These are phyloP conservation scores for Formica exsecta DNA, from an alignment of 1,140 invertebrate genomes.

Conservation along the genomic window DNA sequence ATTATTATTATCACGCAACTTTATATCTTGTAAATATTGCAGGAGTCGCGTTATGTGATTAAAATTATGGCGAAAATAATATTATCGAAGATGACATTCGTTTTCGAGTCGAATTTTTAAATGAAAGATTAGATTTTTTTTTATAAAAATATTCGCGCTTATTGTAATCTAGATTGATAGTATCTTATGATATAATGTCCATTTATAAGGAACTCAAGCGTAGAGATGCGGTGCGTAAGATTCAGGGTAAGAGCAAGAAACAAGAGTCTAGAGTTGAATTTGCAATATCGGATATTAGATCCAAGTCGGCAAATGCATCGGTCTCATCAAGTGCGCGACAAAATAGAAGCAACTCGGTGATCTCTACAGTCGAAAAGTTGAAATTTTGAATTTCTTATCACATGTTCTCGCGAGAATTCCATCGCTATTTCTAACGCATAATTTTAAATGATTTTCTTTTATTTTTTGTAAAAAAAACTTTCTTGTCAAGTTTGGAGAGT, in stretches of 20 bases:
- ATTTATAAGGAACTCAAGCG: no score
- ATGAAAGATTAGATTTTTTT: not conserved
- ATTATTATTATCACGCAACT: slow-evolving; percentile 17
- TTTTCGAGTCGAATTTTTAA: not conserved
- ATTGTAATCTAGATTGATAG: no score
- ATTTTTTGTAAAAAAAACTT: not conserved
- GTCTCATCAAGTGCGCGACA: no score
- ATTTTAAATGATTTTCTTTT: not conserved
- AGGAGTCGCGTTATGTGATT: not conserved
- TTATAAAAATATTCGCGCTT: not conserved
- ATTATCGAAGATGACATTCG: slow-evolving; percentile 4
- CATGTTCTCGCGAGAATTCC: not conserved
- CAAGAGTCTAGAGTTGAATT: no score
- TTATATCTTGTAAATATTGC: not conserved
- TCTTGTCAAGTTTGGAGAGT: not conserved
- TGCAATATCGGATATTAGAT: no score
- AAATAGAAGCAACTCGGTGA: no score
- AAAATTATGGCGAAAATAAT: slow-evolving; percentile 29
- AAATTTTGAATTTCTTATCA: not conserved
- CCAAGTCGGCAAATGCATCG: no score
- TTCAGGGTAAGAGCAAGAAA: no score
- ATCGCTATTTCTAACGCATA: not conserved
- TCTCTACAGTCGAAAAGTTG: not conserved
- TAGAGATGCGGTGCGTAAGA: no score
- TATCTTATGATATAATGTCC: no score